Conservation (phyloP, 2,888 invertebrate genomes). For the Neoitamus cyanurus region DNA sequence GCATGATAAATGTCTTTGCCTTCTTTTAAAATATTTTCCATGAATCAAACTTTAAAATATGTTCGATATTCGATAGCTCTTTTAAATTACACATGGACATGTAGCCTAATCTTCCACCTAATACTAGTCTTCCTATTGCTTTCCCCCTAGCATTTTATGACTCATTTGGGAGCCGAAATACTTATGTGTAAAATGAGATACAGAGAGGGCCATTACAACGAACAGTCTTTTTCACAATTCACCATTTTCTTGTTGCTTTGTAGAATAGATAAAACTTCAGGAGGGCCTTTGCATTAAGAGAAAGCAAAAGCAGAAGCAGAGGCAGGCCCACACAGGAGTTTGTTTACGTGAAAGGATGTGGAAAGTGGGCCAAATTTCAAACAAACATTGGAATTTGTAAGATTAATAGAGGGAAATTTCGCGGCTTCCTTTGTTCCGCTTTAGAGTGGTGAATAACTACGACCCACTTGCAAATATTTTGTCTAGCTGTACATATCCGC, state of each 20-base stretch:
- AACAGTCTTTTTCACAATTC: not conserved
- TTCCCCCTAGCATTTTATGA: not conserved
- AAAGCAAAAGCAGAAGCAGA: not conserved
- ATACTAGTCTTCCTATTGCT: not conserved
- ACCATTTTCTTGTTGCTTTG: not conserved
- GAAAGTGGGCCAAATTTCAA: not conserved
- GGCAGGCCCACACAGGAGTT: not conserved
- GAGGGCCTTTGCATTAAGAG: not conserved
- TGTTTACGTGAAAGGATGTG: not conserved
- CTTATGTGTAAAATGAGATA: not conserved
- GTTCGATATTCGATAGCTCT: not conserved
- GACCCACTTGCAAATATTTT: not conserved
- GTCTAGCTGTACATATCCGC: too few relatives aligned
- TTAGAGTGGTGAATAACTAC: not conserved
- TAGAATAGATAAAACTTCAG: not conserved
- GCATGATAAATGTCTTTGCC: constrained; percentile 22
- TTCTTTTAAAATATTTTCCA: not conserved
- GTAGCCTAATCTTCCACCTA: too few relatives aligned
- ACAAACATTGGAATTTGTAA: not conserved
- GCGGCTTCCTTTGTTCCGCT: not conserved
- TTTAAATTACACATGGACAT: too few relatives aligned
- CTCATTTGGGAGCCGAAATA: not conserved
- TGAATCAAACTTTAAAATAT: not conserved
- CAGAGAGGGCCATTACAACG: not conserved
- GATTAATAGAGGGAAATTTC: not conserved